Evolutionary conservation across 2,888 invertebrate genomes (phyloP).

Genomic region (Chymomyza fuscimana): DNA sequence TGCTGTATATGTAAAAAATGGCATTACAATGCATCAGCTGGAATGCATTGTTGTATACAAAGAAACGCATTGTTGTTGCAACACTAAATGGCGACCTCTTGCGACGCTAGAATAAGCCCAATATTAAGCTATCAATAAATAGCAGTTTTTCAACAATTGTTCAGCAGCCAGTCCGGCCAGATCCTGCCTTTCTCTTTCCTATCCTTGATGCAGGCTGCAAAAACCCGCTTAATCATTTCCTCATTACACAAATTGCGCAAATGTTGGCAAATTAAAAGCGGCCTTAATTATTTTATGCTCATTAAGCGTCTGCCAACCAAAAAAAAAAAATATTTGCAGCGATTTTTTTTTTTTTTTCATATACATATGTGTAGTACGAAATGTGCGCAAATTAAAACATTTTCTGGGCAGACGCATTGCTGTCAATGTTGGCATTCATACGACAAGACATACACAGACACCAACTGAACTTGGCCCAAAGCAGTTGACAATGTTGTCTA

Average conservation of each 20-base stretch:
- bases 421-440: slow-evolving; percentile 6
- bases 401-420: slow-evolving; percentile 6
- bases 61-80: too few relatives aligned
- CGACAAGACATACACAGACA: slow-evolving; percentile 12
- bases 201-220: slow-evolving; percentile 40
- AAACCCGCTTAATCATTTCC: slow-evolving; percentile 38
- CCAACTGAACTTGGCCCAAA: slow-evolving; percentile 61
- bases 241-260: slow-evolving; percentile 45
- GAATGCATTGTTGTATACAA: too few relatives aligned
- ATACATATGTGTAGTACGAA: slow-evolving; percentile 11
- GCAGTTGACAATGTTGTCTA: slow-evolving; percentile 52
- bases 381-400: slow-evolving; percentile 45
- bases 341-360: slow-evolving; percentile 23
- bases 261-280: slow-evolving; percentile 65
- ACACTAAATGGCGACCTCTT: too few relatives aligned
- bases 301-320: slow-evolving; percentile 50
- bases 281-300: slow-evolving; percentile 74
- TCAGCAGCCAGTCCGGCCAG: not conserved
- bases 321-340: slow-evolving; percentile 20
- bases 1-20: too few relatives aligned
- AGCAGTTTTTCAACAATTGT: not conserved
- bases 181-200: slow-evolving; percentile 35
- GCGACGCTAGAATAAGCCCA: too few relatives aligned
- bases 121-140: not conserved
- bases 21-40: too few relatives aligned